Evolutionary conservation across 2,113 vertebrate species (phyloP).

Genomic region (Cynocephalus volans): DNA sequence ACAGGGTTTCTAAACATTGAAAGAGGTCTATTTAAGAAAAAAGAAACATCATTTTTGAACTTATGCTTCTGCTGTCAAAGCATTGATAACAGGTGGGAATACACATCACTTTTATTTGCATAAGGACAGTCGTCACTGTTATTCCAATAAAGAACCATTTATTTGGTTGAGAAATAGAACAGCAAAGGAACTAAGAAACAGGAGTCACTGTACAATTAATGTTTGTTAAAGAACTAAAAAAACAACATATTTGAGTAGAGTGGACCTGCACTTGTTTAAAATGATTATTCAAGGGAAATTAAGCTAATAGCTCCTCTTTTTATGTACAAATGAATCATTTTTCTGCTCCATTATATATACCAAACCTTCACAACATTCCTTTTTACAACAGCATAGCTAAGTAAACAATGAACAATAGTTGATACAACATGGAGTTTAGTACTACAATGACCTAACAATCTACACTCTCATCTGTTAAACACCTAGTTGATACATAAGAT

Average conservation of each 20-base stretch:
- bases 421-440: neutral
- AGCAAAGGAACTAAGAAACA: neutral
- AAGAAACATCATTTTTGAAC: conserved; percentile 49
- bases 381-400: neutral
- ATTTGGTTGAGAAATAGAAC: neutral
- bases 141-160: neutral
- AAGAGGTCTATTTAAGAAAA: conserved; percentile 46
- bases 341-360: conserved; percentile 15
- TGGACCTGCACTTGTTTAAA: neutral
- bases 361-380: neutral
- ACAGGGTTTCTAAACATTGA: conserved; percentile 63
- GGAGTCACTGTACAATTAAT: neutral
- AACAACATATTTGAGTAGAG: neutral
- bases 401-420: neutral
- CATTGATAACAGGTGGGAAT: conserved; percentile 50
- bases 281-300: conserved; percentile 25
- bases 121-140: neutral
- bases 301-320: conserved; percentile 32
- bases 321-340: neutral
- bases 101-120: conserved; percentile 51
- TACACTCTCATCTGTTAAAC: neutral
- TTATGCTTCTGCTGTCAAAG: conserved; percentile 55
- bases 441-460: neutral
- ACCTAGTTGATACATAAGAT: neutral
- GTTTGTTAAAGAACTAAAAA: neutral